These are phyloP conservation scores for Nymphalis urticae DNA, from an alignment of 2,888 invertebrate genomes.

Conservation along the genomic window DNA sequence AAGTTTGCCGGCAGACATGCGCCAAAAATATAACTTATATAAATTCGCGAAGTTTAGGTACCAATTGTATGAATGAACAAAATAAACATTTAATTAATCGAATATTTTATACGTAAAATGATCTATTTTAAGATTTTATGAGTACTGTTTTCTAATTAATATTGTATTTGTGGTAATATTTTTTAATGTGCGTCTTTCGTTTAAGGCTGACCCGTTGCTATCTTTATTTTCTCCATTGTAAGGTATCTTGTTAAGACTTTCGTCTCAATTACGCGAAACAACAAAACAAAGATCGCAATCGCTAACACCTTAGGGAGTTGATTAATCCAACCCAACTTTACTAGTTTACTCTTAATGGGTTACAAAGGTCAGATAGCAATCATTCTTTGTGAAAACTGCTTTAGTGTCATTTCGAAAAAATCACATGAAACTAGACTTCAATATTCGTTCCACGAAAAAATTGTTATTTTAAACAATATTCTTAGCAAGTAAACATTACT, in stretches of 20 bases:
- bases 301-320: conserved; percentile 28
- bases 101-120: too few species aligned
- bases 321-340: conserved; percentile 28
- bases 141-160: too few species aligned
- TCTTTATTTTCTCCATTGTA: neutral
- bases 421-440: neutral
- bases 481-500: too few species aligned
- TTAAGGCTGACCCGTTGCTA: neutral
- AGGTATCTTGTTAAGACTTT: conserved; percentile 13
- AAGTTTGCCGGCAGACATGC: conserved; percentile 37
- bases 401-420: conserved; percentile 7
- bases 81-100: too few species aligned
- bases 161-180: neutral
- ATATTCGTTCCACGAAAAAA: neutral
- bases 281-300: conserved; percentile 28
- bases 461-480: too few species aligned
- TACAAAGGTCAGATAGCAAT: conserved; percentile 30
- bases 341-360: conserved; percentile 30
- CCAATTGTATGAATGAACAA: conserved; percentile 2
- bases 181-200: neutral
- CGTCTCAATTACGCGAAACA: conserved; percentile 18
- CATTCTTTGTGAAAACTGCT: conserved; percentile 27
- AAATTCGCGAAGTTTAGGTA: conserved; percentile 31
- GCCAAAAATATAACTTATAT: conserved; percentile 33
- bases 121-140: too few species aligned